Evolutionary conservation across 2,888 invertebrate genomes (phyloP), one percentile per base, ranked within the genome.

Genomic region (Cryptophagus acutangulus): DNA sequence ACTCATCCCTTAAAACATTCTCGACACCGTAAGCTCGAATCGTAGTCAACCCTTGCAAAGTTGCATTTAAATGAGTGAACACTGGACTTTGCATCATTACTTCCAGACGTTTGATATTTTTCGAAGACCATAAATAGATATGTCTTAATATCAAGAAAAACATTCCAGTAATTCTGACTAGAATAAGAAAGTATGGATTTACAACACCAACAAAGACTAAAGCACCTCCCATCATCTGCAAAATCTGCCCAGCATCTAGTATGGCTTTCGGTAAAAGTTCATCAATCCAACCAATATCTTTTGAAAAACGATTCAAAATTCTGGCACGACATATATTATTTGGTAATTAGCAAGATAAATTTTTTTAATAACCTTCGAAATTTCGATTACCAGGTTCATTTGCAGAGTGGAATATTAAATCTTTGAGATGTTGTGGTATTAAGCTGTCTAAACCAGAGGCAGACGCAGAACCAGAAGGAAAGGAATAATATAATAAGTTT

Each of bases 221-320:
- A 4, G 76, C 72, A 31, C 78, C 78, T 6, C 71, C 49, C 62
- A 71, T 68, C 42, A 63, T 55, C n/a, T 72, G 50, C 26, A 71
- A 58, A 73, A 79, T 74, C 61, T 80, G 79, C 12, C 76, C 63
- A 0, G 81, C 75, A 58, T 84, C 83, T 34, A 84, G 62, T 31
- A 78, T 67, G 16, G 77, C 77, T 45, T 81, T 78, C 0, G 85
- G 85, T 6, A 87, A 63, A 17, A 82, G 64, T 55, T 87, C 87
- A 54, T 87, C 87, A 61, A 88, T 79, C 0, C 81, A 77, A 1
- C 87, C 87, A 59, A 88, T 78, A 59, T 91, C 90, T 62, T 89
- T 90, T 1, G 89, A 83, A 59, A 91, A 89, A 48, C 90, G 55
- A 48, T 84, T 84, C 30, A 92, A 72, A 47, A 92, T 86, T 37